These are phyloP conservation scores for Sebastes jordani DNA, from an alignment of 2,797 vertebrate species.

Conservation along the genomic window DNA sequence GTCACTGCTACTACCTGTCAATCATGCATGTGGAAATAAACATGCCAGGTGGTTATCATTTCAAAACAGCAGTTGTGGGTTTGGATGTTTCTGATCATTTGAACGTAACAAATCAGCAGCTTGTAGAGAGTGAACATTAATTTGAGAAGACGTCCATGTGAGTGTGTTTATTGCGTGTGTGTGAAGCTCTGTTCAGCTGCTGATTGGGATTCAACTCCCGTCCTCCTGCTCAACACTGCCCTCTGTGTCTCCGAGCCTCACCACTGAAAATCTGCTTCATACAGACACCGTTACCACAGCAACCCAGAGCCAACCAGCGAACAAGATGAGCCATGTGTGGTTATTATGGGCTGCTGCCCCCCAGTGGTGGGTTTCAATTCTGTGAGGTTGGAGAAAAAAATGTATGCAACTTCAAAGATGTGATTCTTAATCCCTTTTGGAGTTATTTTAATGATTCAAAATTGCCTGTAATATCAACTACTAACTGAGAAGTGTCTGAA, in stretches of 20 bases:
- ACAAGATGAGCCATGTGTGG: constrained; percentile 34
- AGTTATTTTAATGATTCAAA: neutral
- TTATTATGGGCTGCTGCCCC: constrained; percentile 73
- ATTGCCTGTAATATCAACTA: neutral
- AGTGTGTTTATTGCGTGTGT: neutral
- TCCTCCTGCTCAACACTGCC: constrained; percentile 80
- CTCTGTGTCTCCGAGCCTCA: constrained; percentile 73
- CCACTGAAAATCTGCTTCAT: constrained; percentile 63
- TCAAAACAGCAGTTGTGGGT: constrained; percentile 2
- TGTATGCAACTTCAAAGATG: neutral
- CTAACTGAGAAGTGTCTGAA: neutral
- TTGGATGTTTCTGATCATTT: constrained; percentile 1
- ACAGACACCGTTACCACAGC: constrained; percentile 71
- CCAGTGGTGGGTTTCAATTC: constrained; percentile 63
- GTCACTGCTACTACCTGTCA: constrained; percentile 51
- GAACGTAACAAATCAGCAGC: constrained; percentile 13
- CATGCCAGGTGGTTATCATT: constrained; percentile 24
- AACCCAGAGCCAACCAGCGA: constrained; percentile 68
- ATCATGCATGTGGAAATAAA: constrained; percentile 41
- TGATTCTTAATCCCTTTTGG: neutral
- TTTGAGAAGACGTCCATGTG: neutral
- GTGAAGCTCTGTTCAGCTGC: constrained; percentile 61
- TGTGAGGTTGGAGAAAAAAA: neutral
- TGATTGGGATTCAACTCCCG: constrained; percentile 72
- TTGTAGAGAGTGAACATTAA: constrained; percentile 7